Percentiles rank a stretch among this genome's conserved stretches.
Evolutionary conservation across 2,888 invertebrate genomes (phyloP).

Genomic region (Acronicta psi): DNA sequence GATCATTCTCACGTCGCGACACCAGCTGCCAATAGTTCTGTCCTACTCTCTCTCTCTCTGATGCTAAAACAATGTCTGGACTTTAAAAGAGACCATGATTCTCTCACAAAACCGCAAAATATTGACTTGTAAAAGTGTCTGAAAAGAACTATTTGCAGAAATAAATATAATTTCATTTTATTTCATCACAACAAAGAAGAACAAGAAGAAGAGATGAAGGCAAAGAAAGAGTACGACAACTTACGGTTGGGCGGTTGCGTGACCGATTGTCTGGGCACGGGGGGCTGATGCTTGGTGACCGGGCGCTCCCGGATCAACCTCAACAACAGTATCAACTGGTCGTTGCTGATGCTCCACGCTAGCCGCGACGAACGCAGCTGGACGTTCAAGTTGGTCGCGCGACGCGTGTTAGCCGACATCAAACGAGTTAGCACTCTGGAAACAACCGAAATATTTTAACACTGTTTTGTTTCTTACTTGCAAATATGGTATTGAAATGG

Average conservation of each 20-base stretch:
- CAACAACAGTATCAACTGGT: conserved; percentile 74
- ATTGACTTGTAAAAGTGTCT: no score
- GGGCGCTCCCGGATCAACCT: conserved; percentile 69
- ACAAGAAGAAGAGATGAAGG: not conserved
- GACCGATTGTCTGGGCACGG: conserved; percentile 26
- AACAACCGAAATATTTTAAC: not conserved
- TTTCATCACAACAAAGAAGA: not conserved
- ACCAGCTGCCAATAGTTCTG: no score
- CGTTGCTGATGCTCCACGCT: conserved; percentile 78
- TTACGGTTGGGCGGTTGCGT: conserved; percentile 6
- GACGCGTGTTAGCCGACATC: conserved; percentile 74
- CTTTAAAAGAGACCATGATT: no score
- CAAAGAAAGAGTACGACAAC: not conserved
- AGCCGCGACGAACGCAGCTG: conserved; percentile 71
- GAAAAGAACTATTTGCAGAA: no score
- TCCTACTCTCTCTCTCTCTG: no score
- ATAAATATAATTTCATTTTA: no score
- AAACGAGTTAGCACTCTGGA: conserved; percentile 75
- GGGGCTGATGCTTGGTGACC: conserved; percentile 31
- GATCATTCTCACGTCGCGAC: no score
- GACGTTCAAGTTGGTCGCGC: conserved; percentile 71
- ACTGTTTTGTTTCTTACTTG: no score
- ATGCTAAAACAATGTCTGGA: no score
- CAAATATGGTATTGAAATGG: no score
- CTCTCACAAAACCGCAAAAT: no score